Base-by-base conservation (phyloP, 2,113 vertebrate species). In the Halcyon malimbica region DNA sequence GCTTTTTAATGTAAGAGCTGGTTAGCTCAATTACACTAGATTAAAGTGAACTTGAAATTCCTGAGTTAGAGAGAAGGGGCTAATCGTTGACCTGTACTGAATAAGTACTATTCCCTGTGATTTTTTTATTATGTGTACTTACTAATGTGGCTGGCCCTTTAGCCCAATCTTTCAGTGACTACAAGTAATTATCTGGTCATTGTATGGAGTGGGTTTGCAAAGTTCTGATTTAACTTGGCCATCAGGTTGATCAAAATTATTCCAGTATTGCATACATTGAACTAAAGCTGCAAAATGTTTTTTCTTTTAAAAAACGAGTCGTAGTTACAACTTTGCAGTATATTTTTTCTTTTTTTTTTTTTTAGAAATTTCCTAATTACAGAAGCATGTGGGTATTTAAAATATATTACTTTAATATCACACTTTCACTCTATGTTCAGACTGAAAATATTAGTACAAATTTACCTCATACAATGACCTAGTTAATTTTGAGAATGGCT, bases 41-140 rank as follows among this genome's bases (percentile, higher is more conserved):
- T 96, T 96, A 95, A 96, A 97, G 96, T 96, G 92, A 97, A 96
- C 89, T 97, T 91, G 90, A 96, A 97, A 96, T 97, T 96, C 96
- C 87, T 96, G 86, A 96, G 95, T 93, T 96, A 89, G 71, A 82
- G 56, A 89, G 92, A 94, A 95, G 80, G 54, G 82, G 41, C 83
- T 96, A 92, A 94, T 97, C 37, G 16, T 92, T 96, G 97, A 97
- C 94, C 77, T 94, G 83, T 83, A 93, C 71, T 87, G 87, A 94
- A 74, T 91, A 91, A 89, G 77, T 93, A 77, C 54, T 59, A 42
- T 65, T 96, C 91, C 92, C 94, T 93, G 76, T 88, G 48, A 1
- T 20, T 46, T 81, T 79, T 71, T 71, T 46, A 41, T 64, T 64
- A 67, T 35, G 19, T 68, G 76, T 57, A 56, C 71, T 91, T 96